These are phyloP conservation scores for Ispidina lecontei DNA, from an alignment of 2,797 vertebrate species.

Conservation along the genomic window DNA sequence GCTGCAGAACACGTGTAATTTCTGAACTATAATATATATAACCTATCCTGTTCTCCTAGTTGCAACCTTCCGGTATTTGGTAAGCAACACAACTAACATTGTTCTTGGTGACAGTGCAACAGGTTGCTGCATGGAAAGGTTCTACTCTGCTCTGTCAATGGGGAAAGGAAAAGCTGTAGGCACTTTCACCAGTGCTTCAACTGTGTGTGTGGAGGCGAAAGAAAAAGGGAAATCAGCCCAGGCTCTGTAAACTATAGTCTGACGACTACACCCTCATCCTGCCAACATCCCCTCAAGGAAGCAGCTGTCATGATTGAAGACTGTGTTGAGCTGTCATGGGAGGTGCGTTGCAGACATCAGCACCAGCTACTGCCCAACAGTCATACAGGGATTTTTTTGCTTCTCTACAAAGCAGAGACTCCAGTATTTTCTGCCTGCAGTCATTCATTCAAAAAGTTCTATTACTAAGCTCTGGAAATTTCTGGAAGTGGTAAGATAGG, in stretches of 20 bases:
- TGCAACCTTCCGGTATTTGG: not conserved
- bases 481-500: not conserved
- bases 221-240: not conserved
- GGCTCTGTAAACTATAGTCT: not conserved
- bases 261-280: not conserved
- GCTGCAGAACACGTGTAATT: constrained; percentile 45
- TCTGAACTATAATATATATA: constrained; percentile 14
- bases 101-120: not conserved
- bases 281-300: not conserved
- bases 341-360: not conserved
- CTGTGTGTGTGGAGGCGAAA: not conserved
- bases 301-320: not conserved
- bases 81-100: constrained; percentile 34
- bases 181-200: not conserved
- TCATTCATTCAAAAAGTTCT: not conserved
- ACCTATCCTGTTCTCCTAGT: not conserved
- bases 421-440: not conserved
- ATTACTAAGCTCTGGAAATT: not conserved
- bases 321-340: not conserved
- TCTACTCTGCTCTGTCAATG: not conserved
- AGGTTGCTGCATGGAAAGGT: not conserved
- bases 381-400: not conserved
- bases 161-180: not conserved
- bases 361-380: not conserved
- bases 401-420: not conserved